A percentile compares a stretch with the other conserved stretches of the same genome.
Evolutionary conservation across 2,797 vertebrate genomes (phyloP).

Genomic region (Sebastes ruberrimus): DNA sequence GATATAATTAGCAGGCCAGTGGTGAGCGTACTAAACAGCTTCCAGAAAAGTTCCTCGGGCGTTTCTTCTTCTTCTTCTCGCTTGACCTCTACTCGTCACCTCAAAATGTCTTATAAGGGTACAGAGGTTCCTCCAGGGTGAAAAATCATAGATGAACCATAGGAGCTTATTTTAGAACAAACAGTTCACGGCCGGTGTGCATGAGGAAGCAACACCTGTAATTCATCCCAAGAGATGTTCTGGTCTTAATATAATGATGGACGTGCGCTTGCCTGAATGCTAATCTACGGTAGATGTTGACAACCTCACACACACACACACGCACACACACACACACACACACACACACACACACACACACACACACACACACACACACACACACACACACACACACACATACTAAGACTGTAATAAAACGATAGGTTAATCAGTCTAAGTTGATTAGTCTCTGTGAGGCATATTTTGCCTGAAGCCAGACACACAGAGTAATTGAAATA

Average conservation of each 20-base stretch:
- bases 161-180: conserved; percentile 10
- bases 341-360: too few species aligned
- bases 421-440: conserved; percentile 65
- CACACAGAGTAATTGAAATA: conserved; percentile 81
- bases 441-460: conserved; percentile 68
- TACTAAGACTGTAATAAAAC: conserved; percentile 43
- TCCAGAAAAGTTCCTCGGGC: conserved; percentile 1
- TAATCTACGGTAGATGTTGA: conserved; percentile 15
- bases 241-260: conserved; percentile 22
- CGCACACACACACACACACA: background rate
- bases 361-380: background rate
- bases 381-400: background rate
- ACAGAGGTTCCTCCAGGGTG: background rate
- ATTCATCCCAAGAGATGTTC: conserved; percentile 12
- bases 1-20: conserved; percentile 45
- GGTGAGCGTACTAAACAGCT: conserved; percentile 2
- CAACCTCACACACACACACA: background rate
- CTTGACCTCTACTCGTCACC: conserved; percentile 3
- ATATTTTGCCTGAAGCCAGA: conserved; percentile 74
- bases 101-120: background rate
- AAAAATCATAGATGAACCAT: conserved; percentile 9
- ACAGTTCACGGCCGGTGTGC: background rate
- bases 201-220: conserved; percentile 6
- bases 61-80: background rate
- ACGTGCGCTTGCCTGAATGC: conserved; percentile 19